phyloP scores from a whole-genome alignment of 2,797 vertebrate genomes.

The Ibycter americanus region DNA sequence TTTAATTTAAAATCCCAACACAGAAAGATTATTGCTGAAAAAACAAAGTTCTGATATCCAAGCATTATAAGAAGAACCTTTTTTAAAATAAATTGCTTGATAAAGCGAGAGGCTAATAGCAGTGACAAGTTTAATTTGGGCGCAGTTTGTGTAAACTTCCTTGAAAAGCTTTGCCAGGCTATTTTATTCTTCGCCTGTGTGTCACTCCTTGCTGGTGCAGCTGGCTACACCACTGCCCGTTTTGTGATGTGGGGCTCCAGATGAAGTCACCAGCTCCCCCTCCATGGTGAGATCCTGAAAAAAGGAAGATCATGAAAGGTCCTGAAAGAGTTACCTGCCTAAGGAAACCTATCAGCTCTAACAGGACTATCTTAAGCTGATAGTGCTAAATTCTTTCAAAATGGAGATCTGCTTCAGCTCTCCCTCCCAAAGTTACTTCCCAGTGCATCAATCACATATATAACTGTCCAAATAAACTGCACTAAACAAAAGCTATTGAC shows the following conservation, averaged over 20 bases:
- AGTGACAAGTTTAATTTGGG: not conserved
- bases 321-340: not conserved
- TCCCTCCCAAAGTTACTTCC: not conserved
- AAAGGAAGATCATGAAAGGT: not conserved
- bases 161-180: not conserved
- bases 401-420: not conserved
- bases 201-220: not conserved
- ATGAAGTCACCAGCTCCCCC: not conserved
- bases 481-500: not conserved
- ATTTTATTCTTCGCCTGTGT: not conserved
- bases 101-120: not conserved
- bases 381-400: not conserved
- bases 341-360: not conserved
- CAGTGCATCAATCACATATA: not conserved
- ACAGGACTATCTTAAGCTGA: not conserved
- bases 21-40: not conserved
- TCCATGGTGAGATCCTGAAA: not conserved
- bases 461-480: not conserved
- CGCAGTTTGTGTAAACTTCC: not conserved
- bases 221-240: not conserved
- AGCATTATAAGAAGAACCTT: not conserved
- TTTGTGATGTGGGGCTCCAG: not conserved
- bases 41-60: not conserved
- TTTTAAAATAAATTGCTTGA: not conserved
- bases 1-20: slow-evolving; percentile 22